Conservation (phyloP, 1,140 invertebrate species). For the Papilio aristodemus region DNA sequence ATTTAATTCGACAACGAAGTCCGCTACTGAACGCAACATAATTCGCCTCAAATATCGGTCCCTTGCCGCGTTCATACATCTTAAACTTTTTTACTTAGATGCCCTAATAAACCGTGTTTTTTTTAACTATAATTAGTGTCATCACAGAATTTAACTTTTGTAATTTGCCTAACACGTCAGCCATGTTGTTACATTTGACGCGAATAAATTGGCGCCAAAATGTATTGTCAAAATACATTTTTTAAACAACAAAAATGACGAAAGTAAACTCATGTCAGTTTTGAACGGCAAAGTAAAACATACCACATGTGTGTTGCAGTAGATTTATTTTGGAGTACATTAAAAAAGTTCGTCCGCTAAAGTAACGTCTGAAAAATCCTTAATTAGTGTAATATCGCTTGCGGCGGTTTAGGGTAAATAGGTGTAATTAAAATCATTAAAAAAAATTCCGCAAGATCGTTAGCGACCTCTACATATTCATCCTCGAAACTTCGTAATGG, state of each 20-base stretch:
- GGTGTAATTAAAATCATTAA: not conserved
- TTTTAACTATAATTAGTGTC: no score
- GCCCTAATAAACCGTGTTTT: no score
- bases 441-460: not conserved
- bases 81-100: no score
- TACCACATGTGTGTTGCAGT: not conserved
- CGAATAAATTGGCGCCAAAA: no score
- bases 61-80: no score
- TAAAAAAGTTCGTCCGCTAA: not conserved
- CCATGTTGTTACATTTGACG: no score
- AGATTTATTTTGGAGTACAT: not conserved
- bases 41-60: no score
- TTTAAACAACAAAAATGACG: not conserved
- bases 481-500: not conserved
- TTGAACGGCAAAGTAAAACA: not conserved
- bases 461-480: not conserved
- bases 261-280: not conserved
- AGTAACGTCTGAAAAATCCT: not conserved
- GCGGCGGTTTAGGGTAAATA: not conserved
- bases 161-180: no score
- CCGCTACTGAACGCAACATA: no score
- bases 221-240: no score
- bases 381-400: not conserved
- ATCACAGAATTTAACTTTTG: no score
- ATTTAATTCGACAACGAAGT: no score